Evolutionary conservation across 2,113 vertebrate species (phyloP).

Genomic region (Mormyrus iriodes): DNA sequence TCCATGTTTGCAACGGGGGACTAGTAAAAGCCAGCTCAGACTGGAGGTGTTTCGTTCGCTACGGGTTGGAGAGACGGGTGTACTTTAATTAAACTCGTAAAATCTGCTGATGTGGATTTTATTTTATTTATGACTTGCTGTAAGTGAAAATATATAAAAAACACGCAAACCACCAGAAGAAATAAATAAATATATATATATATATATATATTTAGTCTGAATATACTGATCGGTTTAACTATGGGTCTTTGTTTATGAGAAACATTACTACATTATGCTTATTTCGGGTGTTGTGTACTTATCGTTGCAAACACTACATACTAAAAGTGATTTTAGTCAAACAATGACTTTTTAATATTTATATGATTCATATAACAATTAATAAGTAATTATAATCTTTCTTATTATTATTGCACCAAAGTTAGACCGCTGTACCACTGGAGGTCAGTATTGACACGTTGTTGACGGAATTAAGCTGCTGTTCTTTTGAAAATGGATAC

Average conservation of each 20-base stretch:
- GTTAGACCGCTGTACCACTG: conserved; percentile 47
- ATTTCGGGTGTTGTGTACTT: neutral
- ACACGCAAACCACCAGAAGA: neutral
- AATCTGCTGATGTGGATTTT: neutral
- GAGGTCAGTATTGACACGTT: conserved; percentile 56
- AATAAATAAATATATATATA: too few relatives aligned
- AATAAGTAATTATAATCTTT: neutral
- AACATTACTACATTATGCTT: neutral
- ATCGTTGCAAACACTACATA: neutral
- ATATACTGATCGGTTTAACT: neutral
- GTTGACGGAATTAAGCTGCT: conserved; percentile 16
- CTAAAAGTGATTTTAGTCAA: neutral
- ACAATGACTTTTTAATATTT: neutral
- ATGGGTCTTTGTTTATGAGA: neutral
- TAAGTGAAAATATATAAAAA: neutral
- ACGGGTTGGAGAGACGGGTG: neutral
- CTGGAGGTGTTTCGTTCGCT: neutral
- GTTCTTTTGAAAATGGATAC: neutral
- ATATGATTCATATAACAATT: neutral
- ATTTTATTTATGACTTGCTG: neutral
- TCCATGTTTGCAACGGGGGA: neutral
- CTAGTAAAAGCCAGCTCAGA: neutral
- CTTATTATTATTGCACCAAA: neutral
- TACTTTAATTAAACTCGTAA: neutral
- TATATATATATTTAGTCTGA: neutral